Percentiles rank a stretch among this genome's conserved stretches.
phyloP scores from a whole-genome alignment of 92 coral and sea anemone species.

The Zoanthus sansibaricus region DNA sequence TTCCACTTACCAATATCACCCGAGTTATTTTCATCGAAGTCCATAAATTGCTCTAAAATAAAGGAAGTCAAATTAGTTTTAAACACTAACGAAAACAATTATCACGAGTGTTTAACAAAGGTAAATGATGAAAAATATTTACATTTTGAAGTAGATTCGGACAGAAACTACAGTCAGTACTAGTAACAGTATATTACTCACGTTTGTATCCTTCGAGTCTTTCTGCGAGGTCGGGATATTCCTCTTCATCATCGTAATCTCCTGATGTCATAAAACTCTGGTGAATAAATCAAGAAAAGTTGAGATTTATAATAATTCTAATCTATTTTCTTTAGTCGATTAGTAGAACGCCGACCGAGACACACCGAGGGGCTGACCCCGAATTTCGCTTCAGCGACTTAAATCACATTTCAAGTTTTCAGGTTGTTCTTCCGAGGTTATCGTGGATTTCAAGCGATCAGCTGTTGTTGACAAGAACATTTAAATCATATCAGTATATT shows the following conservation, averaged over 20 bases:
- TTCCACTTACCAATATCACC: conserved; percentile 93
- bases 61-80: neutral
- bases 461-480: neutral
- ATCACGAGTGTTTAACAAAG: neutral
- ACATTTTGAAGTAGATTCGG: neutral
- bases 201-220: conserved; percentile 86
- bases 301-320: neutral
- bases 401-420: conserved; percentile 26
- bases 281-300: conserved; percentile 13
- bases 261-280: conserved; percentile 89
- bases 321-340: neutral
- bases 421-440: conserved; percentile 25
- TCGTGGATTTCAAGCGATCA: neutral
- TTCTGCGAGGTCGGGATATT: conserved; percentile 86
- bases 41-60: conserved; percentile 90
- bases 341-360: neutral
- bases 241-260: conserved; percentile 97
- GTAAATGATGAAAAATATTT: neutral
- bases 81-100: neutral
- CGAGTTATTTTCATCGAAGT: conserved; percentile 90
- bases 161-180: neutral
- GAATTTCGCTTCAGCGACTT: conserved; percentile 19
- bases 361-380: conserved; percentile 33
- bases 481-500: neutral
- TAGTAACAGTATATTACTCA: conserved; percentile 33